Percentiles rank a stretch among this genome's conserved stretches.
Evolutionary conservation across 2,797 vertebrate genomes (phyloP).

Genomic region (Iguana delicatissima): DNA sequence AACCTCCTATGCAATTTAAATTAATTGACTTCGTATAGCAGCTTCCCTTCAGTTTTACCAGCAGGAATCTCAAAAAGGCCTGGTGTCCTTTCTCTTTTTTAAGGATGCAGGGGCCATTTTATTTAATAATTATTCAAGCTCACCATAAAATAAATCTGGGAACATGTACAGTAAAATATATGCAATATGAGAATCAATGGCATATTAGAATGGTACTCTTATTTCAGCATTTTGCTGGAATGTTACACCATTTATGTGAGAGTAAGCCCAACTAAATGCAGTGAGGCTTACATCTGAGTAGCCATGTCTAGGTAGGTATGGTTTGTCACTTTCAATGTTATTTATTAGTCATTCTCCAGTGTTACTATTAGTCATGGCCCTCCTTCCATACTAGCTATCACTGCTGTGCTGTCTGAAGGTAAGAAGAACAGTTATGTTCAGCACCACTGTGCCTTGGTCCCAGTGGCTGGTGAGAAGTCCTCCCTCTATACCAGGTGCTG

Average conservation of each 20-base stretch:
- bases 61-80: constrained; percentile 44
- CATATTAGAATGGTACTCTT: not conserved
- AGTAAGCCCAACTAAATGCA: not conserved
- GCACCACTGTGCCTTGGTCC: too few species aligned
- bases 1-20: constrained; percentile 34
- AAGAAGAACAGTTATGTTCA: too few species aligned
- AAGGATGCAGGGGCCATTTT: not conserved
- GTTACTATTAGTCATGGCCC: too few species aligned
- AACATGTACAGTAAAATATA: not conserved
- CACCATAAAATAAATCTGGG: not conserved
- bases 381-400: too few species aligned
- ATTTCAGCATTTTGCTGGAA: not conserved
- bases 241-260: not conserved
- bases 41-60: constrained; percentile 49
- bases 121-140: not conserved
- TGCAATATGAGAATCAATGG: not conserved
- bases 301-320: not conserved
- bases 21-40: constrained; percentile 50
- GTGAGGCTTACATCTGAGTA: not conserved
- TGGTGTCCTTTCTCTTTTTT: not conserved
- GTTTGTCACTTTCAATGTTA: not conserved
- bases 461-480: too few species aligned
- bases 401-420: too few species aligned
- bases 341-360: not conserved
- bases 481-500: too few species aligned